Base-by-base conservation (phyloP, 2,113 vertebrate genomes). In the Tragelaphus strepsiceros region DNA sequence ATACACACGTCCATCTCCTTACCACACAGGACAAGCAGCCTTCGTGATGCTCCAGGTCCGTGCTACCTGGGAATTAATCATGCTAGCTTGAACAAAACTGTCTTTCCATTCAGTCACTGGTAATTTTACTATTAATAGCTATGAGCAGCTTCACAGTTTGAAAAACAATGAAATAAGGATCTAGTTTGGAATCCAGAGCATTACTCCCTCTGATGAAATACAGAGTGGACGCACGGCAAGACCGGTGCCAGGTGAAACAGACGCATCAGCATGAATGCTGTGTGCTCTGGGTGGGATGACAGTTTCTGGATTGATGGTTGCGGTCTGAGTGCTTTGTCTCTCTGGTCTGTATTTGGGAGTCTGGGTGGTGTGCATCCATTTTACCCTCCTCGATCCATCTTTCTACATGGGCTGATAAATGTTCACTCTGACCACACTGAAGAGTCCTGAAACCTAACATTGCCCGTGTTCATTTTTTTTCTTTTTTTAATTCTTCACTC, bases 161-260 rank as follows among this genome's bases (percentile, higher is more conserved):
- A 96, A 95, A 97, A 96, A 56, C 7, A 90, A 43, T 59, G 35
- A 89, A 83, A 78, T 5, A 82, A n/a, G 24, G 87, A 46, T 97
- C 22, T 92, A 28, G 7, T 64, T 51, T 80, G 28, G 35, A 81
- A 82, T 88, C 81, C 24, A 80, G 8, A 28, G 32, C 28, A 14
- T 90, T 54, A 2, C 10, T 90, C 16, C 30, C 17, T 43, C 14
- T n/a, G 32, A 93, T 93, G 32, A 93, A 96, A 88, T 58, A 77
- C 26, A 62, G 78, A 81, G 51, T 56, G 49, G 81, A 84, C 32
- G 17, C 35, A 56, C 1, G 71, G 39, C 17, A n/a, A 91, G 83
- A 53, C 24, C 61, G 17, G 16, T 17, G 7, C 5, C 67, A 24
- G 39, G n/a, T 30, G 39, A 84, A 32, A 32, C 12, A 46, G 58